These are phyloP conservation scores for Cynopterus sphinx DNA, from an alignment of 2,797 vertebrate genomes.

Conservation along the genomic window DNA sequence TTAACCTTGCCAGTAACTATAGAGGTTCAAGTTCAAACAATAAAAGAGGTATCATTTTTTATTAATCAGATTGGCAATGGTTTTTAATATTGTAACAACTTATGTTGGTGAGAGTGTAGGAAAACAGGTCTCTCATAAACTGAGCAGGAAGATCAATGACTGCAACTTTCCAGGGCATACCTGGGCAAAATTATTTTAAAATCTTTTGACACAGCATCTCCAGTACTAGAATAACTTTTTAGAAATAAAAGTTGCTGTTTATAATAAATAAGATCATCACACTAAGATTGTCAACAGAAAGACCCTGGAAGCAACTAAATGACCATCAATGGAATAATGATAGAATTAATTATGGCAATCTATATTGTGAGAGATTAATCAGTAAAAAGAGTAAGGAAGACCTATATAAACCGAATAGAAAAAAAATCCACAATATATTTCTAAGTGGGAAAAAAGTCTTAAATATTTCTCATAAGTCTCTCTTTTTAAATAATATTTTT, in stretches of 20 bases:
- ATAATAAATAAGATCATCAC: not conserved
- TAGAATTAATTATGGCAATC: not conserved
- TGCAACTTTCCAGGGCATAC: not conserved
- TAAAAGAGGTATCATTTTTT: not conserved
- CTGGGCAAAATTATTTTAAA: not conserved
- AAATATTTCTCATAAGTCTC: not conserved
- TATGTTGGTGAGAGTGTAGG: not conserved
- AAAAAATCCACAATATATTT: not conserved
- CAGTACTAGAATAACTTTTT: not conserved
- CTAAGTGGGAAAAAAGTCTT: not conserved
- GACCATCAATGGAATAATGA: fast-evolving
- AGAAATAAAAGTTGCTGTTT: not conserved
- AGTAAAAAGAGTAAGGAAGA: not conserved
- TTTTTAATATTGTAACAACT: not conserved
- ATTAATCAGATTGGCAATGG: not conserved
- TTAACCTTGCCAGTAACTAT: too few species aligned
- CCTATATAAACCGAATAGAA: not conserved
- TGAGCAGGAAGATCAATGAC: not conserved
- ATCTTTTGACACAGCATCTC: not conserved
- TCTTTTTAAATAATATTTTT: not conserved
- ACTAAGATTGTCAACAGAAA: not conserved
- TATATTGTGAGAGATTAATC: not conserved
- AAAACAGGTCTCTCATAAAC: not conserved
- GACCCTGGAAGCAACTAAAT: not conserved
- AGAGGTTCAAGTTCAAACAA: not conserved